These are phyloP conservation scores for Sinocyclocheilus grahami DNA, from an alignment of 2,113 vertebrate genomes.

Conservation along the genomic window DNA sequence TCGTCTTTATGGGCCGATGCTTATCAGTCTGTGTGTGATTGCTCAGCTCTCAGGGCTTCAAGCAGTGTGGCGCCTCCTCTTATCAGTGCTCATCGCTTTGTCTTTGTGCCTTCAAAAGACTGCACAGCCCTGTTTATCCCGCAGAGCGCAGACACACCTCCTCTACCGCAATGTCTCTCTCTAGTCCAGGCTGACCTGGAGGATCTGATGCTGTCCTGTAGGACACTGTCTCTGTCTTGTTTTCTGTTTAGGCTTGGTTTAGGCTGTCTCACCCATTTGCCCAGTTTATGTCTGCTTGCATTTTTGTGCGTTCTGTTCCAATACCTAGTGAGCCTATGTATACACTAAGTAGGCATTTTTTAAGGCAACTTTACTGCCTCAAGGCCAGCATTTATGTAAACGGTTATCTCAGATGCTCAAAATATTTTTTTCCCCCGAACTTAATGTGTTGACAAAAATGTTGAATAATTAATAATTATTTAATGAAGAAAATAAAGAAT, in stretches of 20 bases:
- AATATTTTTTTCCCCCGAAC: not conserved
- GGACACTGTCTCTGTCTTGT: not conserved
- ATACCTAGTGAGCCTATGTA: no score
- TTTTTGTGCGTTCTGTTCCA: not conserved
- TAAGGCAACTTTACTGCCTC: not conserved
- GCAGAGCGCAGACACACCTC: slow-evolving; percentile 51
- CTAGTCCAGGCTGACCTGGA: not conserved
- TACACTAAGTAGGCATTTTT: no score
- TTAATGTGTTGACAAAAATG: not conserved
- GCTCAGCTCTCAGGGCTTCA: slow-evolving; percentile 78
- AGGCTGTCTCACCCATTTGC: not conserved
- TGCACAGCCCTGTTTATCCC: slow-evolving; percentile 65
- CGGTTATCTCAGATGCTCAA: not conserved
- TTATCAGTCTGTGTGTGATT: slow-evolving; percentile 80
- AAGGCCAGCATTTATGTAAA: not conserved
- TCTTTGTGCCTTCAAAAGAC: slow-evolving; percentile 76
- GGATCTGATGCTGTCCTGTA: slow-evolving; percentile 5
- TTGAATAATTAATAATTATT: not conserved
- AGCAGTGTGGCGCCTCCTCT: slow-evolving; percentile 78
- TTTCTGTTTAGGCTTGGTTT: not conserved
- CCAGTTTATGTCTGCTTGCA: not conserved
- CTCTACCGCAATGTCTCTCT: slow-evolving; percentile 12
- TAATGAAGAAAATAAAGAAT: not conserved
- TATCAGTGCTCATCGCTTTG: slow-evolving; percentile 81
- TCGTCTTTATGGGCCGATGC: slow-evolving; percentile 75